Percentiles rank a stretch among this genome's conserved stretches.
Conservation (phyloP, 1,140 invertebrate genomes). For the Pentalonia nigronervosa region DNA sequence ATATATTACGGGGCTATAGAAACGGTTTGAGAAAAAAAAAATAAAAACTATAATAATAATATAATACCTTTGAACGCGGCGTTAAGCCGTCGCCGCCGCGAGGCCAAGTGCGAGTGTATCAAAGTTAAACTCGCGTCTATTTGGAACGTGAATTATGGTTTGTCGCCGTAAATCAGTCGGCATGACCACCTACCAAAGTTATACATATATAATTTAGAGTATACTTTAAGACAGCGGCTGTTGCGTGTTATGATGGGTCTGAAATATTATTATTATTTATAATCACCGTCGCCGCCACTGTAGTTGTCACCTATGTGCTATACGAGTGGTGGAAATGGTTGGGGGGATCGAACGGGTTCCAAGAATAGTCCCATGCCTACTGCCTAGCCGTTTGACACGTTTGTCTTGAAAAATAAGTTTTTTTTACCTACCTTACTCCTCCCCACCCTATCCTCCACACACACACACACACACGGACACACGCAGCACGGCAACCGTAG, state of each 20-base stretch:
- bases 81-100: constrained; percentile 10
- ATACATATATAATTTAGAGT: neutral
- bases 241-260: constrained; percentile 30
- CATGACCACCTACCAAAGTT: constrained; percentile 26
- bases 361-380: constrained; percentile 34
- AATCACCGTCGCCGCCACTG: constrained; percentile 26
- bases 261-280: constrained; percentile 57
- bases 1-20: neutral
- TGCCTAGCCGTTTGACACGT: constrained; percentile 38
- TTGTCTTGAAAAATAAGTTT: neutral
- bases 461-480: neutral
- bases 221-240: neutral
- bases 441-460: neutral
- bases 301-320: neutral
- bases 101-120: constrained; percentile 27
- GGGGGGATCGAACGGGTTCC: constrained; percentile 38
- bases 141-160: constrained; percentile 55
- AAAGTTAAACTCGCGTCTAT: constrained; percentile 31
- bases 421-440: neutral
- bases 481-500: neutral
- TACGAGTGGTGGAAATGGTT: neutral
- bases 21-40: neutral
- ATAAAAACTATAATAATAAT: neutral
- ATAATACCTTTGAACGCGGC: constrained; percentile 24
- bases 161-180: constrained; percentile 56